Conservation (phyloP, 2,888 invertebrate species). For the Trilocha varians region DNA sequence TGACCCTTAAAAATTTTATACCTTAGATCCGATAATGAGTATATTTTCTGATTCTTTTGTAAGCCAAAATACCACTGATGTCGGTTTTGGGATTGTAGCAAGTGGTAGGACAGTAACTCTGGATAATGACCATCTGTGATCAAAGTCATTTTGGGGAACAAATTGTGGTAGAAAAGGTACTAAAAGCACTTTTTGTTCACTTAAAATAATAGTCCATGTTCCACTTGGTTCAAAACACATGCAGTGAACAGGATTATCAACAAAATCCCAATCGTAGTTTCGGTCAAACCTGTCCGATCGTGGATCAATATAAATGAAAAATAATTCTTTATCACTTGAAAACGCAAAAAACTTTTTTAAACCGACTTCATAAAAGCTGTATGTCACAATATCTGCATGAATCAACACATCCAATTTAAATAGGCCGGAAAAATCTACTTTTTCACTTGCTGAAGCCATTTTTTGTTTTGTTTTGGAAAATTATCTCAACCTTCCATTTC, state of each 20-base stretch:
- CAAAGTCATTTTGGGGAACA: conserved; percentile 55
- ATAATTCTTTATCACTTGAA: conserved; percentile 53
- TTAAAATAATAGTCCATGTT: conserved; percentile 80
- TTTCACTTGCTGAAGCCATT: conserved; percentile 50
- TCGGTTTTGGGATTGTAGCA: conserved; percentile 60
- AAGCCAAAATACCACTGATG: conserved; percentile 84
- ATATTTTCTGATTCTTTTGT: conserved; percentile 81
- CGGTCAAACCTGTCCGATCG: conserved; percentile 50
- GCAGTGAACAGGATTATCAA: conserved; percentile 74
- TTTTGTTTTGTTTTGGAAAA: conserved; percentile 7
- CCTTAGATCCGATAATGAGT: conserved; percentile 80
- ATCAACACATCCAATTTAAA: conserved; percentile 62
- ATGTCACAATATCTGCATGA: conserved; percentile 48
- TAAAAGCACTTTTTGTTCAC: conserved; percentile 65
- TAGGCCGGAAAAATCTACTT: conserved; percentile 59
- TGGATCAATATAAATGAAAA: conserved; percentile 52
- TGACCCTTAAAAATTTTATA: conserved; percentile 14
- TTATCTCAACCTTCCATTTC: background rate
- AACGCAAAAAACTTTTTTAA: conserved; percentile 60
- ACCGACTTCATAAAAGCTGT: conserved; percentile 64
- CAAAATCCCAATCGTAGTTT: conserved; percentile 62
- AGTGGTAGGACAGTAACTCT: conserved; percentile 61
- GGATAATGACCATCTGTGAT: conserved; percentile 63
- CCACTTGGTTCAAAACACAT: conserved; percentile 90
- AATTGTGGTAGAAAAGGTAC: conserved; percentile 65